Base-by-base conservation (phyloP, 2,113 vertebrate species). In the Microtus montanus region DNA sequence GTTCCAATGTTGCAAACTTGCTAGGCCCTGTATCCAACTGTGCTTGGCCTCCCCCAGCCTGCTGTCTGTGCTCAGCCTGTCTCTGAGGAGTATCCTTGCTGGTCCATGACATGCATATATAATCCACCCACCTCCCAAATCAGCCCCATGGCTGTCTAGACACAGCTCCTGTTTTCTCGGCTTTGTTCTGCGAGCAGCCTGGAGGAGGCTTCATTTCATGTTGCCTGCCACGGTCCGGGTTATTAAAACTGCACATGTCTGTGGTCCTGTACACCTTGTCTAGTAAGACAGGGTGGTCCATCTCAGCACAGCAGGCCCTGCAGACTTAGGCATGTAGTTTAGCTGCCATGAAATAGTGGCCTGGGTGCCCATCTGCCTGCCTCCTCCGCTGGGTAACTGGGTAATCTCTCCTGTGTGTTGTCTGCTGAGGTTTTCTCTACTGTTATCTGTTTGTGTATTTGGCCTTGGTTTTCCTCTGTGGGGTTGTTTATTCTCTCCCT, bases 171-270 rank as follows among this genome's bases (percentile, higher is more conserved):
- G 74, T 26, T n/a, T 82, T 66, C 80, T 35, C 2, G 5, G 8
- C 87, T 82, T 52, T 82, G 44, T 82, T 80, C 68, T 78, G 17
- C n/a, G 33, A 58, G 35, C 38, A 61, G 52, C 54, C 2, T 10
- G 8, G 7, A 58, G 77, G 12, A 0, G 1, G 24, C 61, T 20
- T 73, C 38, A 8, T 78, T 20, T 68, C 47, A 8, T 70, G 47
- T 26, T 54, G 15, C 66, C 82, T 28, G 1, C 73, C 28, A 49
- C 41, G 12, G 28, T 47, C 75, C 4, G 13, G 61, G 22, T 38
- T n/a, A 22, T 1, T 4, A 58, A 10, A n/a, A 22, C 66, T 3
- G 0, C 52, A 44, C 77, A 30, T 35, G 28, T 22, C 11, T 26
- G 11, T 1, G 12, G 49, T 49, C 44, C 52, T 78, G 0, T 2